Conservation (phyloP, 2,888 invertebrate genomes). For the Protonemura montana region DNA sequence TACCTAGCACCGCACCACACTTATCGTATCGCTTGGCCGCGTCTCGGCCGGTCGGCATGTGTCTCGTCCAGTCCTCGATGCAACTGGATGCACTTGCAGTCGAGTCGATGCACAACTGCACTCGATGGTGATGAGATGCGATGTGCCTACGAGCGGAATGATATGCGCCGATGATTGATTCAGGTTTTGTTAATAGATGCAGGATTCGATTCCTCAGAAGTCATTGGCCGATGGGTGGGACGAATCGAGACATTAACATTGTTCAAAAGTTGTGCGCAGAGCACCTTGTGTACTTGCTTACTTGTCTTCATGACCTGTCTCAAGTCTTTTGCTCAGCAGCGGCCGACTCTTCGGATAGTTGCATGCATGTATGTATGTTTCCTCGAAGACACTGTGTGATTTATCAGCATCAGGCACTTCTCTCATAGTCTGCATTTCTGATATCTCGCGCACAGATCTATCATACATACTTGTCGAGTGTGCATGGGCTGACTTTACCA, state of each 20-base stretch:
- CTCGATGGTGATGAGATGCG: no score
- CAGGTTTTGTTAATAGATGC: constrained; percentile 15
- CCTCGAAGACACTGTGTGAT: not conserved
- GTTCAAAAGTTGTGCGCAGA: not conserved
- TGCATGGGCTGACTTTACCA: constrained; percentile 9
- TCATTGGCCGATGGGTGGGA: constrained; percentile 29
- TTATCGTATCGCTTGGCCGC: not conserved
- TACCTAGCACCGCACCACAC: not conserved
- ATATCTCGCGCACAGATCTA: constrained; percentile 21
- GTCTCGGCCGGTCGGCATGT: not conserved
- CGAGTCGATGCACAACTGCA: no score
- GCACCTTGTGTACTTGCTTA: not conserved
- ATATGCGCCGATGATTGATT: constrained; percentile 18
- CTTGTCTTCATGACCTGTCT: constrained; percentile 17
- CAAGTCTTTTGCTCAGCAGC: not conserved
- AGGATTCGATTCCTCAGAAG: not conserved
- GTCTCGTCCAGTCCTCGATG: no score
- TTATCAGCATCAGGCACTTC: not conserved
- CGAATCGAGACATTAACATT: not conserved
- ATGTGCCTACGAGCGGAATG: not conserved
- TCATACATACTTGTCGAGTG: constrained; percentile 15
- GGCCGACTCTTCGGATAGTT: not conserved
- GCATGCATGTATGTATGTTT: not conserved
- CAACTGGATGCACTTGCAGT: no score
- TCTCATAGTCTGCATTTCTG: not conserved